Base-by-base conservation (phyloP, 2,888 invertebrate species). In the Euphydryas editha region DNA sequence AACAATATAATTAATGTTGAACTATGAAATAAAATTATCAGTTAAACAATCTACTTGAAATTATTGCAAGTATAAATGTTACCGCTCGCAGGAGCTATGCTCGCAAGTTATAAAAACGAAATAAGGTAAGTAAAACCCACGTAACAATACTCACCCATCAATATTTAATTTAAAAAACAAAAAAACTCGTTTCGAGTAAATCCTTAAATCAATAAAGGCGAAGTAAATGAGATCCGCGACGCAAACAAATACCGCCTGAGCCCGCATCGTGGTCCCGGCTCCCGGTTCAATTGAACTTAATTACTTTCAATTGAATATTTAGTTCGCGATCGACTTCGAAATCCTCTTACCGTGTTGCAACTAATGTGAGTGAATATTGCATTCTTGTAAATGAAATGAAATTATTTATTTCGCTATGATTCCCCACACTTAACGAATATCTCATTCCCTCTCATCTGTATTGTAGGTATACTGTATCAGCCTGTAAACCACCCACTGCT, bases 281-380 rank as follows among this genome's bases (percentile, higher is more conserved):
- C 51, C n/a, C 39, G 61, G 49, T 59, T 18, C 11, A 51, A 65
- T 57, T 51, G 59, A 57, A 59, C 66, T 59, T 62, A 65, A 69
- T 62, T 64, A 60, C 65, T 60, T 68, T 58, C 64, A 54, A 65
- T 64, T 68, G 68, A 68, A 64, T 68, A 58, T 65, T 68, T 65
- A 61, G 60, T 57, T 58, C 46, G 58, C 58, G 42, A 20, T 24
- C 24, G 24, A 18, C 51, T 24, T 24, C 24, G 13, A 13, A 51
- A 51, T 51, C 51, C 30, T 51, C 24, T 51, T n/a, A 51, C 5
- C 51, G 24, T 13, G 15, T 49, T 49, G 49, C 18, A 24, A 51
- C 24, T 21, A 51, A 51, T 30, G 24, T 51, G 51, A 0, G 15
- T n/a, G 13, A 24, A 51, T 8, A 8, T 5, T n/a, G 7, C 3